phyloP scores from a whole-genome alignment of 2,113 vertebrate genomes.

The Procapra przewalskii region DNA sequence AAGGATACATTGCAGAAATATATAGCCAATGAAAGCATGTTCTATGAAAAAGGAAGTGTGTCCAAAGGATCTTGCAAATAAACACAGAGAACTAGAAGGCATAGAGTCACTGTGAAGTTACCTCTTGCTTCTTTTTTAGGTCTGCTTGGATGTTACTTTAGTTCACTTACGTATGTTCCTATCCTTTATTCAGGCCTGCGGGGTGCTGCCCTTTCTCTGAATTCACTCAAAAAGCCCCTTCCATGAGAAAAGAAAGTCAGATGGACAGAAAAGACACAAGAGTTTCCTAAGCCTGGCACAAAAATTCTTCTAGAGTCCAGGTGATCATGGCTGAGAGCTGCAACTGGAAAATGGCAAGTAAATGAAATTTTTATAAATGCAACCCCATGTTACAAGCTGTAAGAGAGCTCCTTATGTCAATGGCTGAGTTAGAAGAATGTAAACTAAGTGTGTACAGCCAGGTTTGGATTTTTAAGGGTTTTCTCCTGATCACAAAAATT shows the following conservation, averaged over 20 bases:
- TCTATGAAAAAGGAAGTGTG: background rate
- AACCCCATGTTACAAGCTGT: background rate
- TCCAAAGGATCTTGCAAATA: background rate
- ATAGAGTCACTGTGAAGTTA: background rate
- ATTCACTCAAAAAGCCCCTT: background rate
- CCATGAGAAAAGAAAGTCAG: background rate
- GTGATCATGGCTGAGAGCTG: background rate
- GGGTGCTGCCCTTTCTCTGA: background rate
- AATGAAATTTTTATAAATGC: background rate
- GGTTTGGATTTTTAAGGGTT: background rate
- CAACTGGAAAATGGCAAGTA: background rate
- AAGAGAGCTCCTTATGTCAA: background rate
- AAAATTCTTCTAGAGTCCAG: background rate
- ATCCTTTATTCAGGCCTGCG: background rate
- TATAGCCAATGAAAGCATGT: background rate
- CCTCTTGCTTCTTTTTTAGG: background rate
- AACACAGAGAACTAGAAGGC: background rate
- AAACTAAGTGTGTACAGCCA: background rate
- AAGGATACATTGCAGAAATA: background rate
- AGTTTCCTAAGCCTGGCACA: background rate
- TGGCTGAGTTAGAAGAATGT: background rate
- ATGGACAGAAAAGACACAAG: background rate
- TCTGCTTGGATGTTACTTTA: conserved; percentile 28
- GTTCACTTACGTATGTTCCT: conserved; percentile 37
- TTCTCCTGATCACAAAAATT: background rate